Percentiles rank a stretch among this genome's conserved stretches.
Conservation (phyloP, 2,113 vertebrate species). For the Hyperopisus bebe region DNA sequence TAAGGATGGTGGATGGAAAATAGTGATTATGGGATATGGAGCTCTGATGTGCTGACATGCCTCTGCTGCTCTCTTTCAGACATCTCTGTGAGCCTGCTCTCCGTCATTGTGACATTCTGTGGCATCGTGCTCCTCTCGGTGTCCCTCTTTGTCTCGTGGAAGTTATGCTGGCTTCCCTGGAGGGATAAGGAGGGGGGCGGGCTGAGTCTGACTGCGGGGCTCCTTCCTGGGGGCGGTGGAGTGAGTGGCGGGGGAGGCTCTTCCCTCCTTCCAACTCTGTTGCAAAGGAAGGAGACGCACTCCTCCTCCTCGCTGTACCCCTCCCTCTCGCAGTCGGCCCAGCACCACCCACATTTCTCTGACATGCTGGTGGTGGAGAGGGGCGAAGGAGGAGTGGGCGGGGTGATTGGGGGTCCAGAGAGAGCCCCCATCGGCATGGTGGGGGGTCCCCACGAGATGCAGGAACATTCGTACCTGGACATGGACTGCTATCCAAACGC, state of each 20-base stretch:
- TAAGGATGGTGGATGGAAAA: not conserved
- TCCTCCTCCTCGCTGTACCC: conserved; percentile 67
- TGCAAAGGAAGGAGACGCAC: conserved; percentile 62
- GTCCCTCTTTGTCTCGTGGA: conserved; percentile 80
- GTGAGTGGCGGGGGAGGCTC: conserved; percentile 58
- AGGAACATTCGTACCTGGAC: conserved; percentile 82
- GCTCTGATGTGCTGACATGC: not conserved
- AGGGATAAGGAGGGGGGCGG: conserved; percentile 61
- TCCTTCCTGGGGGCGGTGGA: conserved; percentile 44
- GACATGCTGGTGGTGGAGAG: conserved; percentile 70
- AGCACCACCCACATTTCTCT: conserved; percentile 71
- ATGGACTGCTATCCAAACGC: conserved; percentile 83
- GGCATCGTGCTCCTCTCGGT: conserved; percentile 73
- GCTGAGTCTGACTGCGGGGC: conserved; percentile 34
- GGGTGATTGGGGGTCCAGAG: conserved; percentile 50
- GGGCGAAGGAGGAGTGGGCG: conserved; percentile 43
- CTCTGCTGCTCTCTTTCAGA: conserved; percentile 14
- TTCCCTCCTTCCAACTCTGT: conserved; percentile 59
- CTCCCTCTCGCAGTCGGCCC: conserved; percentile 62
- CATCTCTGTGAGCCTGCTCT: conserved; percentile 24
- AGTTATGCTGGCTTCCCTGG: conserved; percentile 79
- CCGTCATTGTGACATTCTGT: conserved; percentile 44
- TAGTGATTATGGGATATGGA: not conserved
- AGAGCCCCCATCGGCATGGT: conserved; percentile 43
- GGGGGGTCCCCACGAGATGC: conserved; percentile 64